Conservation (phyloP, 2,888 invertebrate species). For the Onchidella celtica region DNA sequence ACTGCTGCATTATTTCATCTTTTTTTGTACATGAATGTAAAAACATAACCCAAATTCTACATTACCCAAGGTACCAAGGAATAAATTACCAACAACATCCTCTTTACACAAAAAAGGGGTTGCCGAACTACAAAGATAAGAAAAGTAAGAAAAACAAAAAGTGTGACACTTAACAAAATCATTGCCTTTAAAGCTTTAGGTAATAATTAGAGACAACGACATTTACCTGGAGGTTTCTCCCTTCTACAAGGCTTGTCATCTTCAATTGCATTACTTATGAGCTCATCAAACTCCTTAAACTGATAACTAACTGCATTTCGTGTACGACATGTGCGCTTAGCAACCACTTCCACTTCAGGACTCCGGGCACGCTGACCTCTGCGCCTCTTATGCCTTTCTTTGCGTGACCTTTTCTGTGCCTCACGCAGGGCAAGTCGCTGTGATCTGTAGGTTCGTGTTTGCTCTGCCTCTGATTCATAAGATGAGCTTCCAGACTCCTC, state of each 20-base stretch:
- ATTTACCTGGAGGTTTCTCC: constrained; percentile 46
- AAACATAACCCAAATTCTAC: no score
- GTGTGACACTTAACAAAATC: no score
- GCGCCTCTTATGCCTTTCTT: constrained; percentile 18
- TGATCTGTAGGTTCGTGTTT: constrained; percentile 20
- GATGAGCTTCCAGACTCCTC: constrained; percentile 25
- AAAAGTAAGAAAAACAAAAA: no score
- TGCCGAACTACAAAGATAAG: no score
- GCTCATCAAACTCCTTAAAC: constrained; percentile 95
- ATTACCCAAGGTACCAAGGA: no score
- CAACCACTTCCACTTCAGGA: constrained; percentile 55
- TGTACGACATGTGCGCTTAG: constrained; percentile 86
- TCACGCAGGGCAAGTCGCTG: constrained; percentile 37
- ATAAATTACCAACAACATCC: no score
- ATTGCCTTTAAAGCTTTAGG: no score
- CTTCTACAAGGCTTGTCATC: constrained; percentile 64
- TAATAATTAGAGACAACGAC: no score
- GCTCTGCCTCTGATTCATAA: constrained; percentile 33
- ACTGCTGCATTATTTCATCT: no score
- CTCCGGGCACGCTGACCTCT: not conserved
- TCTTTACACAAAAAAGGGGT: no score
- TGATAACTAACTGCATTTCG: constrained; percentile 86
- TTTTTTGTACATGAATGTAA: no score
- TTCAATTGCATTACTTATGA: constrained; percentile 91
- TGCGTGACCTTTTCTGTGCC: constrained; percentile 32